Conservation (phyloP, 2,888 invertebrate species). For the Calameuta pallipes region DNA sequence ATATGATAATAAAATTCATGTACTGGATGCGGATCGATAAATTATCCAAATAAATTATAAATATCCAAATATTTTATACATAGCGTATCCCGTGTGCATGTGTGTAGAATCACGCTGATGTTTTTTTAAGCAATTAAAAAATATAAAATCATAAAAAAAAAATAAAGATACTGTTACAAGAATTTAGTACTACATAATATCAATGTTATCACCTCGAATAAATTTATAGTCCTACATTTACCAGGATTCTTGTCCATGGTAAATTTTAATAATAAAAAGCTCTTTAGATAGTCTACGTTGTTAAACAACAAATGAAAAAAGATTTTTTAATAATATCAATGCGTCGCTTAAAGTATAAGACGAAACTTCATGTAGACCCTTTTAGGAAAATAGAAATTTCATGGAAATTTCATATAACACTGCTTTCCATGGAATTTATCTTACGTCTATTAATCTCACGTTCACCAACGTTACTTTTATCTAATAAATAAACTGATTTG, state of each 20-base stretch:
- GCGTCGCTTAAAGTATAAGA: no score
- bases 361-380: not conserved
- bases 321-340: not conserved
- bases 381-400: not conserved
- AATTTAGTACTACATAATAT: not conserved
- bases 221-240: not conserved
- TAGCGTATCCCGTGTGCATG: not conserved
- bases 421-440: not conserved
- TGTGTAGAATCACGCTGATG: not conserved
- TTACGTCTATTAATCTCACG: not conserved
- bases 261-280: not conserved
- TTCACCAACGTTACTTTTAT: not conserved
- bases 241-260: not conserved
- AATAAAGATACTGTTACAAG: not conserved
- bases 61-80: not conserved
- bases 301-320: not conserved
- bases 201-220: not conserved
- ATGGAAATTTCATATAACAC: not conserved
- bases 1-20: conserved; percentile 11
- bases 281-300: not conserved
- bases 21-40: conserved; percentile 7
- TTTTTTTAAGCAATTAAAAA: not conserved
- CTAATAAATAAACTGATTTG: not conserved
- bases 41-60: conserved; percentile 14
- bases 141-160: not conserved